phyloP scores from a whole-genome alignment of 2,113 vertebrate species.

The Synchiropus splendidus region DNA sequence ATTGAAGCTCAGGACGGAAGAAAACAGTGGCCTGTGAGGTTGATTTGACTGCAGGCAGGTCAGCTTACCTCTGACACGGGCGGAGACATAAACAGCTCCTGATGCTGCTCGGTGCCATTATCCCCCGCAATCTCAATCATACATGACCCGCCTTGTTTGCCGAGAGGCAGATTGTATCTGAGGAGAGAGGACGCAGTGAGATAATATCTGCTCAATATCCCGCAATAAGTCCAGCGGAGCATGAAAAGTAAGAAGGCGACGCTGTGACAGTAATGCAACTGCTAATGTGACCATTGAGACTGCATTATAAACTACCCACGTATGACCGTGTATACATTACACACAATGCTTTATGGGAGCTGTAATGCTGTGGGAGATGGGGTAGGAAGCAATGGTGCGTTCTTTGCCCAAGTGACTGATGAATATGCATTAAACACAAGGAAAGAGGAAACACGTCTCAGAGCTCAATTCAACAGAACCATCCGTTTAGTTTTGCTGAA shows the following conservation, averaged over 20 bases:
- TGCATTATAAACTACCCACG: constrained; percentile 25
- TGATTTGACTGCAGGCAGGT: constrained; percentile 20
- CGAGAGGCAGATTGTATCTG: constrained; percentile 70
- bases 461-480: constrained; percentile 44
- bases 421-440: constrained; percentile 11
- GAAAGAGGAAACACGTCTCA: constrained; percentile 12
- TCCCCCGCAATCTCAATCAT: constrained; percentile 72
- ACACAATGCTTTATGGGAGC: constrained; percentile 24
- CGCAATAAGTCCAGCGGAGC: constrained; percentile 56
- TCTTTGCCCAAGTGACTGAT: constrained; percentile 15
- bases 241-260: constrained; percentile 43
- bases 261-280: constrained; percentile 35
- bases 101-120: constrained; percentile 59
- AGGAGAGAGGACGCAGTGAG: constrained; percentile 31
- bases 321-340: constrained; percentile 20
- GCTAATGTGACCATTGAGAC: constrained; percentile 46
- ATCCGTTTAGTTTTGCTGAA: constrained; percentile 11
- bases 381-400: constrained; percentile 27
- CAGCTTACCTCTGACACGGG: constrained; percentile 63
- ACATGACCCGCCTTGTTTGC: constrained; percentile 60
- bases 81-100: constrained; percentile 49
- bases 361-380: constrained; percentile 21
- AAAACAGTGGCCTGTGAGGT: constrained; percentile 12
- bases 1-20: too few relatives aligned
- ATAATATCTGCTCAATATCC: constrained; percentile 47